Conservation (phyloP, 2,888 invertebrate species). For the Apeira syringaria region DNA sequence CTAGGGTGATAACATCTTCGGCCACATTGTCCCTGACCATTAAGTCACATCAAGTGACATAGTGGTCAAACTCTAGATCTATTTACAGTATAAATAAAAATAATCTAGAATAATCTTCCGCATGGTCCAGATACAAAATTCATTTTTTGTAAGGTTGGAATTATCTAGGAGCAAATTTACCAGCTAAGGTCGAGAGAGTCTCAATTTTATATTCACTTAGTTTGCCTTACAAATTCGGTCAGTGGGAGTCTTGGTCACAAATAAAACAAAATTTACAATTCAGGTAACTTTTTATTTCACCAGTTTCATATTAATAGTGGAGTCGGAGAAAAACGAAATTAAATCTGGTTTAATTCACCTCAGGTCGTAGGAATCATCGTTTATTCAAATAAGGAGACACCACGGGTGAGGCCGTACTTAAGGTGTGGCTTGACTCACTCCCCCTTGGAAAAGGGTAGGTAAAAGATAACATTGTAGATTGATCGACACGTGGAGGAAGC, state of each 20-base stretch:
- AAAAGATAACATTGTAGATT: background rate
- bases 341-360: constrained; percentile 29
- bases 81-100: too few relatives aligned
- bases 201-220: constrained; percentile 4
- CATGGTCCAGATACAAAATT: too few relatives aligned
- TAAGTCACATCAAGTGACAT: too few relatives aligned
- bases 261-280: constrained; percentile 26
- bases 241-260: constrained; percentile 9
- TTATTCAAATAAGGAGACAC: constrained; percentile 27
- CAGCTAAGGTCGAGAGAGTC: constrained; percentile 10
- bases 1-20: too few relatives aligned
- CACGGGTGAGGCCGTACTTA: background rate
- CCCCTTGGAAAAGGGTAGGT: background rate
- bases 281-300: constrained; percentile 23
- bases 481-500: background rate
- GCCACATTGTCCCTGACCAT: too few relatives aligned
- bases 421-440: background rate
- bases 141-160: too few relatives aligned
- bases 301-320: constrained; percentile 24
- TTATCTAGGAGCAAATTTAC: too few relatives aligned
- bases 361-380: constrained; percentile 17
- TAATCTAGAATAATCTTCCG: too few relatives aligned
- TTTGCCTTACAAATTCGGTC: constrained; percentile 19
- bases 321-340: constrained; percentile 31
- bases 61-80: too few relatives aligned